Conservation (phyloP, 1,140 invertebrate genomes). For the Littorina saxatilis region DNA sequence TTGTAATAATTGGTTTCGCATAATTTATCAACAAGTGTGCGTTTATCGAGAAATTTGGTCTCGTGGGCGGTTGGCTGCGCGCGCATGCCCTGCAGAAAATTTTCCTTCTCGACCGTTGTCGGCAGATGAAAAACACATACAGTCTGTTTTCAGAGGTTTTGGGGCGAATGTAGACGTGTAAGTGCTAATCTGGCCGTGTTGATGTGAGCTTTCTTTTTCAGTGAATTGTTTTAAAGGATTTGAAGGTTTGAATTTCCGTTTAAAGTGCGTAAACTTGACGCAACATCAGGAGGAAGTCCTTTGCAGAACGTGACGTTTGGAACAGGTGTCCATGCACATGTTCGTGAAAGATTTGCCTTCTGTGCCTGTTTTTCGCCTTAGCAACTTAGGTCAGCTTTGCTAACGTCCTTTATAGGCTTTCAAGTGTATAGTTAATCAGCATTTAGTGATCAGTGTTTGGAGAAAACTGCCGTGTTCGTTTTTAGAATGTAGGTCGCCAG, state of each 20-base stretch:
- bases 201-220: too few species aligned
- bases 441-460: too few species aligned
- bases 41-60: not conserved
- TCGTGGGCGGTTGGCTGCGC: conserved; percentile 30
- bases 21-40: conserved; percentile 20
- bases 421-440: too few species aligned
- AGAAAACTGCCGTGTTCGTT: too few species aligned
- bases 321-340: conserved; percentile 17
- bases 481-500: conserved; percentile 13
- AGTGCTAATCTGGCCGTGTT: too few species aligned
- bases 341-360: not conserved
- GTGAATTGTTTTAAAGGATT: too few species aligned
- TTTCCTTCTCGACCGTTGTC: not conserved
- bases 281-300: conserved; percentile 2
- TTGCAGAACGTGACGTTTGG: conserved; percentile 9
- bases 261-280: not conserved
- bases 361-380: too few species aligned
- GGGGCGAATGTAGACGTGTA: too few species aligned
- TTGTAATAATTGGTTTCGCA: not conserved
- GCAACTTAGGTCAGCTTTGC: too few species aligned
- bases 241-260: not conserved
- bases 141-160: too few species aligned
- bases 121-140: too few species aligned
- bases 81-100: conserved; percentile 6
- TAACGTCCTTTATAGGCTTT: too few species aligned